Conservation (phyloP, 35 echinoderm and acorn worm species). For the Patiria miniata region DNA sequence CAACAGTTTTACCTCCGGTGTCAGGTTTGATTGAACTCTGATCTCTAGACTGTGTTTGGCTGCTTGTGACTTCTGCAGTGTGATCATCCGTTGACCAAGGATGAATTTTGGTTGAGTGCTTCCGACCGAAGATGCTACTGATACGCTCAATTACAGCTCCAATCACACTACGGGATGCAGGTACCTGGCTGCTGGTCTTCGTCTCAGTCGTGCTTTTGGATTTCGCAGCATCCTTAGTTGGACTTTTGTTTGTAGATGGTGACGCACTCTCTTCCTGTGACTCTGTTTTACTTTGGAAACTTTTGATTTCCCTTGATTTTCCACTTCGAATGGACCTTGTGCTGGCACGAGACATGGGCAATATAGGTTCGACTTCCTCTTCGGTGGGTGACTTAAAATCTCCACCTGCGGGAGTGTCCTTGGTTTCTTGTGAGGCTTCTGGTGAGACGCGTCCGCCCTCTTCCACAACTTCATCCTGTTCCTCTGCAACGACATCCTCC, state of each 20-base stretch:
- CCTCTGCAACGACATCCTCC: conserved; percentile 10
- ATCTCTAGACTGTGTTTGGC: background rate
- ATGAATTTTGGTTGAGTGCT: background rate
- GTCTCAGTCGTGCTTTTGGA: background rate
- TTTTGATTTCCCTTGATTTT: background rate
- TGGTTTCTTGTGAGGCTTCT: background rate
- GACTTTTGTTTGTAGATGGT: background rate
- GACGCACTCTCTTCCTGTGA: background rate
- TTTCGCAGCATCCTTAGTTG: background rate
- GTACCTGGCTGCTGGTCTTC: background rate
- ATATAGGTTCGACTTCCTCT: background rate
- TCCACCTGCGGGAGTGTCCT: background rate
- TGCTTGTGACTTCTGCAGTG: background rate
- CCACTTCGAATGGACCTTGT: background rate
- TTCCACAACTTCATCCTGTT: conserved; percentile 9
- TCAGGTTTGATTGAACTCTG: background rate
- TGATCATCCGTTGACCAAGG: background rate
- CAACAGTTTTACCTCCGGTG: too few species aligned
- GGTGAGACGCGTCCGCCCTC: background rate
- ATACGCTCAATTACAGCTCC: background rate
- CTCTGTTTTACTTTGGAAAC: background rate
- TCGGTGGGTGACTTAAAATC: background rate
- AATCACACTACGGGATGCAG: background rate
- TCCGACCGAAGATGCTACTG: background rate
- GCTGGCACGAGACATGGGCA: too few species aligned